These are phyloP conservation scores for Teleopsis dalmanni DNA, from an alignment of 1,140 invertebrate species.

Conservation along the genomic window DNA sequence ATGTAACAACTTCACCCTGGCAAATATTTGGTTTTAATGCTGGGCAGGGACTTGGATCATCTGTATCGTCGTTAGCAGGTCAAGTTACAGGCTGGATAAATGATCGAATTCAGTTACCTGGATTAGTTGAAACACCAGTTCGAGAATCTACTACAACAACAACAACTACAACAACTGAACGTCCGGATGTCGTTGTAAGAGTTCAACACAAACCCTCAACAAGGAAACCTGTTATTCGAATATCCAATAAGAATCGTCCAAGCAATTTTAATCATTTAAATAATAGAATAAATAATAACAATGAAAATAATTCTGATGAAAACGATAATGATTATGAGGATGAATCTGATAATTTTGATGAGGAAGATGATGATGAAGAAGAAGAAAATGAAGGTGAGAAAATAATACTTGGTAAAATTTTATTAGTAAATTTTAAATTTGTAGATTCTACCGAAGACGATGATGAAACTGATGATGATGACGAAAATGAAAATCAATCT, in stretches of 20 bases:
- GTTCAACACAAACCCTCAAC: conserved; percentile 19
- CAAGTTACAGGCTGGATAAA: conserved; percentile 39
- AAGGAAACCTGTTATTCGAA: conserved; percentile 8
- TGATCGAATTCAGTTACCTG: conserved; percentile 27
- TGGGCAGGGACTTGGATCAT: conserved; percentile 30
- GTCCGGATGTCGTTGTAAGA: conserved; percentile 33
- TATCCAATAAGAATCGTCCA: conserved; percentile 10
- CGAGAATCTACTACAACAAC: conserved; percentile 16
- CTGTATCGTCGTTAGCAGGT: conserved; percentile 31
- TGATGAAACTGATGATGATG: not conserved
- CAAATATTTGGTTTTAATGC: conserved; percentile 34
- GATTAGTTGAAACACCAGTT: conserved; percentile 31
- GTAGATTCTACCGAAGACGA: too few species aligned
- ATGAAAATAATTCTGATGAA: conserved; percentile 20
- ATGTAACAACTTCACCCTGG: conserved; percentile 13
- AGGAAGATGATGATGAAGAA: conserved; percentile 11
- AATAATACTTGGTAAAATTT: too few species aligned
- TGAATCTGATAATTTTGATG: conserved; percentile 15
- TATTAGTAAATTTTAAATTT: too few species aligned
- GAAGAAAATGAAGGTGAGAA: conserved; percentile 11
- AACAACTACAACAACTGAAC: conserved; percentile 19
- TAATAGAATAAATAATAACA: conserved; percentile 10
- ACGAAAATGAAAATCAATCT: not conserved
- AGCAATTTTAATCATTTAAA: conserved; percentile 6
- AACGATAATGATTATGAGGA: conserved; percentile 20